Base-by-base conservation (phyloP, 2,113 vertebrate species). In the Sebastes fasciatus region DNA sequence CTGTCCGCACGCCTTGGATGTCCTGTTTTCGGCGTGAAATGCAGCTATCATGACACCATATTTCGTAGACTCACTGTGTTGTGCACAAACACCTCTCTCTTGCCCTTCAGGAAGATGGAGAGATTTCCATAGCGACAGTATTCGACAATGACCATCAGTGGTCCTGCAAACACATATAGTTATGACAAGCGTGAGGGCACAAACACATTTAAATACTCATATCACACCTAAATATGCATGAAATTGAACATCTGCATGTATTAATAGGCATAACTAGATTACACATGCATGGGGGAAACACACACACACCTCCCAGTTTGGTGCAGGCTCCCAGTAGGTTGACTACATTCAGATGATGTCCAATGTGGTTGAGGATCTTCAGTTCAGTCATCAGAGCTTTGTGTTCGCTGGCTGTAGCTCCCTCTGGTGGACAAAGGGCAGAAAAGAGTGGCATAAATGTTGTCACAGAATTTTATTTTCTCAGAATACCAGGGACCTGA, bases 341-440 rank as follows among this genome's bases (percentile, higher is more conserved):
- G 79, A 99, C 98, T 5, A 99, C 97, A 19, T 99, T 99, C 70
- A 98, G 95, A 70, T 99, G 98, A 84, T 98, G 96, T 64, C 98
- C 98, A 8, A 99, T 97, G 82, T 98, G 96, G 88, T 96, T 98
- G 86, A 99, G 92, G 88, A 99, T 99, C 93, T 99, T 99, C 84
- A 99, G 95, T 77, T 99, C 98, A 2, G 97, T 98, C 97, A 98
- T 98, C 74, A 99, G 93, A n/a, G 98, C 98, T 89, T 98, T 97
- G 92, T 98, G 96, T 61, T 99, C 98, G 0, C 95, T 99, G 91
- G 94, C 95, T 23, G 97, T 99, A 82, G 97, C 98, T 26, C 97
- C 97, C 95, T 98, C 98, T 99, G 91, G 84, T 94, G 96, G 95
- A 92, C 64, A 84, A 49, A 81, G 92, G 4, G 79, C 23, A 78